Evolutionary conservation across 2,888 invertebrate species (phyloP), one percentile per base, ranked within the genome.

Genomic region (Kryphioiulus occultus): DNA sequence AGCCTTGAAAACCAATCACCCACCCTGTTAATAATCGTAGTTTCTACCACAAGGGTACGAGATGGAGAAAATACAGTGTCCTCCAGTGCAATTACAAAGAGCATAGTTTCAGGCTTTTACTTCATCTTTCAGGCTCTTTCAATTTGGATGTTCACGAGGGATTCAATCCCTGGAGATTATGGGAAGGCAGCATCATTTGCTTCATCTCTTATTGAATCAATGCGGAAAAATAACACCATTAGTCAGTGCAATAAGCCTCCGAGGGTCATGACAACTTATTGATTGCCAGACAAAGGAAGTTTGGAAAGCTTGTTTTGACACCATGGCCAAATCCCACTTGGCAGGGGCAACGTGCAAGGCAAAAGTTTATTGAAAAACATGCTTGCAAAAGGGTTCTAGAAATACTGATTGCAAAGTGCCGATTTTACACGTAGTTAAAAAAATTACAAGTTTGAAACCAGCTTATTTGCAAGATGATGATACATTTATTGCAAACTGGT

Each of bases 171-270:
- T 68, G 26, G 68, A 68, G 68, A 68, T 68, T 68, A 26, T 15
- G 26, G 7, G 26, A 10, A 68, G 12, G 26, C 4, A 68, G 10
- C 68, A 15, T 68, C 68, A 68, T 68, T 68, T 68, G 68, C 68
- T 68, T 68, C 68, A 22, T 59, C 59, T 22, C 68, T 68, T 68
- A 68, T 68, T 68, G 68, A 68, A 68, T 68, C 68, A 68, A 68
- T 68, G 68, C 10, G n/a, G 68, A n/a, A 68, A 26, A 68, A 26
- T 26, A 68, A 68, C 68, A 26, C 68, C 68, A 68, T 68, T 68
- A 68, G 68, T 26, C 68, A 68, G 22, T 68, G 68, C 68, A 68
- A 68, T 68, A 68, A 68, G 68, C 68, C 68, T n/a, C 68, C 68
- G 26, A 3, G 26, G 68, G 68, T 68, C 68, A 68, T 15, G 68